Evolutionary conservation across 2,888 invertebrate genomes (phyloP).

Genomic region (Xestoiulus laeticollis): DNA sequence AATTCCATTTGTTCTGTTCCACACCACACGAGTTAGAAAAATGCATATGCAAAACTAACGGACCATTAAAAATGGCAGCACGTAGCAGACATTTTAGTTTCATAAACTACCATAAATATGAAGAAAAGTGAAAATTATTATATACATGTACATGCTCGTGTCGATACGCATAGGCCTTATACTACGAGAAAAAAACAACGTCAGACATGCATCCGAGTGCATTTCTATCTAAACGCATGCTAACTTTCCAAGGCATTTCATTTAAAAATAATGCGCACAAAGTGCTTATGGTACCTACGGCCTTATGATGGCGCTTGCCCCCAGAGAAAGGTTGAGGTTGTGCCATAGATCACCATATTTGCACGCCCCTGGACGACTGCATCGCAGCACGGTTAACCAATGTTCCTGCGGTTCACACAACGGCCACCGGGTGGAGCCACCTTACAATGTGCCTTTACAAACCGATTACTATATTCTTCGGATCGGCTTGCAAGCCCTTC

Average conservation of each 20-base stretch:
- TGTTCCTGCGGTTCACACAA: not conserved
- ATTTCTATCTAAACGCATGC: constrained; percentile 14
- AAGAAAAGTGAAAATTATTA: not conserved
- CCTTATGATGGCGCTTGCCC: constrained; percentile 31
- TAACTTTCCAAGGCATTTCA: constrained; percentile 7
- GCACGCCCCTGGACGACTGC: constrained; percentile 30
- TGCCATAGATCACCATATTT: constrained; percentile 34
- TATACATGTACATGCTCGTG: not conserved
- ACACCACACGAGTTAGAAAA: not conserved
- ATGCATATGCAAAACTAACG: not conserved
- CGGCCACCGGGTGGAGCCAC: not conserved
- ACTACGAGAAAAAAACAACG: not conserved
- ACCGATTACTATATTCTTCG: not conserved
- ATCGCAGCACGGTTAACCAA: not conserved
- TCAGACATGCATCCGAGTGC: not conserved
- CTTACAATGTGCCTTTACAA: not conserved
- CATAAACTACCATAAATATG: not conserved
- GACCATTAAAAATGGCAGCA: not conserved
- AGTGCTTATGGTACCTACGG: constrained; percentile 17
- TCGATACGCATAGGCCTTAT: not conserved
- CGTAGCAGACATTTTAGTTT: not conserved
- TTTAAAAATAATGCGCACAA: constrained; percentile 25
- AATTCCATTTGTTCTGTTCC: not conserved
- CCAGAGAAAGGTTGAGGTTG: constrained; percentile 32
- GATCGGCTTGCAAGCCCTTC: not conserved